A percentile compares a stretch with the other conserved stretches of the same genome.
These are phyloP conservation scores for Myotis brandtii DNA, from an alignment of 2,113 vertebrate genomes.

Conservation along the genomic window DNA sequence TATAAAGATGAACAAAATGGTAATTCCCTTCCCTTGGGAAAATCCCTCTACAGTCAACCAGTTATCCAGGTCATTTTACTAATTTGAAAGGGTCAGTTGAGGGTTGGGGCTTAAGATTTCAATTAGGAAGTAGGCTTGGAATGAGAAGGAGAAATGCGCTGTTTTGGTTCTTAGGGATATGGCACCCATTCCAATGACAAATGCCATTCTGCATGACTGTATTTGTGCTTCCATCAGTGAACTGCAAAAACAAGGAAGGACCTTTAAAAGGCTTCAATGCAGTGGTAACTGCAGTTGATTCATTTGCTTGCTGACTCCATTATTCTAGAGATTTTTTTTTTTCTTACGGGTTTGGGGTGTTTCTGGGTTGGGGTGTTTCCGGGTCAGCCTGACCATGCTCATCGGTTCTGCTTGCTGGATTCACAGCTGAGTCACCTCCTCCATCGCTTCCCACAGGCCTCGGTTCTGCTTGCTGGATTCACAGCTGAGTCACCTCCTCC, in stretches of 20 bases:
- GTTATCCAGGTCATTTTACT: not conserved
- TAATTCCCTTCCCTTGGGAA: not conserved
- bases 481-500: too few relatives aligned
- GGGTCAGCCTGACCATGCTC: too few relatives aligned
- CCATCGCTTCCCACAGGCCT: too few relatives aligned
- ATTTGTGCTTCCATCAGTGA: not conserved
- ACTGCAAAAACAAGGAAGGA: not conserved
- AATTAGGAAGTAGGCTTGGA: not conserved
- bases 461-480: too few relatives aligned
- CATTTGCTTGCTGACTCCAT: not conserved
- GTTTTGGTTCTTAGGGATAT: not conserved
- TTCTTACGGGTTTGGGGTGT: too few relatives aligned
- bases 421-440: too few relatives aligned
- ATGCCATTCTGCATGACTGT: not conserved
- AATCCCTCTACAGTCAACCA: not conserved
- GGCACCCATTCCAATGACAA: not conserved
- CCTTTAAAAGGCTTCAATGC: too few relatives aligned
- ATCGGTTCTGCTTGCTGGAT: too few relatives aligned
- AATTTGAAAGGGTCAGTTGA: not conserved
- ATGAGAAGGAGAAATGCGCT: not conserved
- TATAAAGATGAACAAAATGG: not conserved
- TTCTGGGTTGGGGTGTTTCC: too few relatives aligned
- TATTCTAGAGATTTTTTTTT: not conserved
- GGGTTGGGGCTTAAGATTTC: not conserved
- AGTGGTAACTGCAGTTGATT: not conserved